phyloP scores from a whole-genome alignment of 2,113 vertebrate genomes.

The Aspiorhynchus laticeps region DNA sequence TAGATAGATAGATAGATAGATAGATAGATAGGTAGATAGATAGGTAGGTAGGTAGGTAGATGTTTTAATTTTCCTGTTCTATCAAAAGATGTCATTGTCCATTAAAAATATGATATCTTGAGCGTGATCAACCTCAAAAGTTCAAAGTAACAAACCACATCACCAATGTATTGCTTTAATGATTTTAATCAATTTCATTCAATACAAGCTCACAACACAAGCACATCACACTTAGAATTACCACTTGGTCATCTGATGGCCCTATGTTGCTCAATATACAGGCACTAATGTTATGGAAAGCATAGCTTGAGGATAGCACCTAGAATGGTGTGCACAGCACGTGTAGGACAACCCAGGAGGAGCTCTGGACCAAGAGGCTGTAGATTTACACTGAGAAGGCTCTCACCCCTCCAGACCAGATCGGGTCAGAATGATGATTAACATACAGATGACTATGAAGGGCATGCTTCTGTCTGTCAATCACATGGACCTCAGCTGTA shows the following conservation, averaged over 20 bases:
- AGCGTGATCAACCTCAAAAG: neutral
- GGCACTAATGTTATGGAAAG: conserved; percentile 73
- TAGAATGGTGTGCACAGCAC: conserved; percentile 77
- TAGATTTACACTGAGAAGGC: conserved; percentile 65
- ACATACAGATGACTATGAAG: conserved; percentile 47
- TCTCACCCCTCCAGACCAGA: conserved; percentile 5
- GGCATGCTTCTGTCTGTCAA: conserved; percentile 50
- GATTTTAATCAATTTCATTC: conserved; percentile 84
- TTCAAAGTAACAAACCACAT: conserved; percentile 16
- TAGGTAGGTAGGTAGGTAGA: too few species aligned
- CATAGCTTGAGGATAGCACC: conserved; percentile 82
- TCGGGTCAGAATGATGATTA: conserved; percentile 29
- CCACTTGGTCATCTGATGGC: conserved; percentile 56
- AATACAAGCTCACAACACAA: conserved; percentile 90
- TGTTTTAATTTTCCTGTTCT: too few species aligned
- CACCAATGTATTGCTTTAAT: conserved; percentile 49
- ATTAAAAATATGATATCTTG: neutral
- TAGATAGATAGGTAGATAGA: too few species aligned
- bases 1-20: too few species aligned
- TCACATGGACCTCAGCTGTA: conserved; percentile 4
- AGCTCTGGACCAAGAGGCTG: conserved; percentile 80
- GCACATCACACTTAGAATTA: conserved; percentile 86
- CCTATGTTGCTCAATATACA: conserved; percentile 48
- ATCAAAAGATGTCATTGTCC: too few species aligned
- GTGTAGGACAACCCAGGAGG: conserved; percentile 75